Percentiles rank a stretch among this genome's conserved stretches.
Evolutionary conservation across 1,140 invertebrate genomes (phyloP).

Genomic region (Elysia chlorotica): DNA sequence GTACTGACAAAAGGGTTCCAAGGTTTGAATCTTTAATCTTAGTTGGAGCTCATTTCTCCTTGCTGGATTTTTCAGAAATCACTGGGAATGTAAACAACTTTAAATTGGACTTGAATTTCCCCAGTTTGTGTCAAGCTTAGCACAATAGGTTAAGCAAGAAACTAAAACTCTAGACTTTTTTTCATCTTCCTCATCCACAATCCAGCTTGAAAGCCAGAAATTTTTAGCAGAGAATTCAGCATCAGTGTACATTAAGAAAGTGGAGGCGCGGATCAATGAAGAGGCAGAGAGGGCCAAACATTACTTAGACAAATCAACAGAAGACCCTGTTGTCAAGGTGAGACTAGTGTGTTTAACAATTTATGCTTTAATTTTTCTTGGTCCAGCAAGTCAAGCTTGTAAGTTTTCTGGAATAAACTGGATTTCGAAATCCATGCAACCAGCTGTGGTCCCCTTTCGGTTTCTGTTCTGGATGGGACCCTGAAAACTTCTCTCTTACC

Average conservation of each 20-base stretch:
- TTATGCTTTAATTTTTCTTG: too few species aligned
- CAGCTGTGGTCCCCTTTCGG: not conserved
- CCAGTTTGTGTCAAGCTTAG: not conserved
- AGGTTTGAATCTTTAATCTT: too few species aligned
- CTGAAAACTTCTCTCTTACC: not conserved
- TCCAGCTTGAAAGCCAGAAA: constrained; percentile 95
- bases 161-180: not conserved
- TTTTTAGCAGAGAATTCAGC: constrained; percentile 98
- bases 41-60: not conserved
- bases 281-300: constrained; percentile 97
- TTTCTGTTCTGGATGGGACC: not conserved
- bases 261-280: constrained; percentile 95
- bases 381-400: too few species aligned
- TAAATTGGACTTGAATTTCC: too few species aligned
- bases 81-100: too few species aligned
- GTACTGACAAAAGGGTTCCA: too few species aligned
- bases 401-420: too few species aligned
- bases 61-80: not conserved
- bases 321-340: constrained; percentile 83
- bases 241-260: constrained; percentile 98
- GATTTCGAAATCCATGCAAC: too few species aligned
- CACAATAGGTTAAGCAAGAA: not conserved
- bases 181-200: constrained; percentile 7
- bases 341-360: constrained; percentile 6
- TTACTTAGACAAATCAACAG: constrained; percentile 97